phyloP scores from a whole-genome alignment of 1,140 invertebrate species.

The Samia ricini region DNA sequence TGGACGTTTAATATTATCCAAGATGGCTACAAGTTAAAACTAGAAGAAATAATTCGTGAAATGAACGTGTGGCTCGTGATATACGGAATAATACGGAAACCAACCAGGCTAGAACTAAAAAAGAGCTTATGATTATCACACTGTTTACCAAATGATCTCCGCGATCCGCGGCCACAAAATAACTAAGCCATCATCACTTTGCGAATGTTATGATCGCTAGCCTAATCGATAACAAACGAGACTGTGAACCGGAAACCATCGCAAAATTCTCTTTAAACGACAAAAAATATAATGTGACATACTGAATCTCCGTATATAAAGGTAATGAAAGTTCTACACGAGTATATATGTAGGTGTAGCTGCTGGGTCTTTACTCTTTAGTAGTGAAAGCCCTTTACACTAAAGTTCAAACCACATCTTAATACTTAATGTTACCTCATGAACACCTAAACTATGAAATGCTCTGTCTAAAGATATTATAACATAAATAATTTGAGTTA shows the following conservation, averaged over 20 bases:
- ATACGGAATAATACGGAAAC: no score
- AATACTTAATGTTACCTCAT: neutral
- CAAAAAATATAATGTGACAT: neutral
- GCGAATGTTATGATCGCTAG: no score
- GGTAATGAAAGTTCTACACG: neutral
- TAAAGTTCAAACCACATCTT: neutral
- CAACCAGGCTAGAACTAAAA: no score
- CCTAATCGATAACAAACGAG: no score
- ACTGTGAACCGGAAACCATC: neutral
- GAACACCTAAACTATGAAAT: conserved; percentile 3
- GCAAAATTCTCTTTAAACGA: neutral
- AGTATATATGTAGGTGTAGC: neutral
- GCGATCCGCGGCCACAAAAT: no score
- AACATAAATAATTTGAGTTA: neutral
- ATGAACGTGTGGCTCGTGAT: no score
- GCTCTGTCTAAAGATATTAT: neutral
- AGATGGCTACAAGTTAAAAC: no score
- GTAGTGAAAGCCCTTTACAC: neutral
- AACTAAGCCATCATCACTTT: no score
- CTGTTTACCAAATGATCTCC: no score
- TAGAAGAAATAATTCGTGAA: no score
- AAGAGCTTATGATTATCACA: no score
- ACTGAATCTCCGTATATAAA: neutral
- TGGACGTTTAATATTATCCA: no score
- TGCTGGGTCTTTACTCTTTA: neutral